Conservation (phyloP, 2,113 vertebrate genomes). For the Passer domesticus region DNA sequence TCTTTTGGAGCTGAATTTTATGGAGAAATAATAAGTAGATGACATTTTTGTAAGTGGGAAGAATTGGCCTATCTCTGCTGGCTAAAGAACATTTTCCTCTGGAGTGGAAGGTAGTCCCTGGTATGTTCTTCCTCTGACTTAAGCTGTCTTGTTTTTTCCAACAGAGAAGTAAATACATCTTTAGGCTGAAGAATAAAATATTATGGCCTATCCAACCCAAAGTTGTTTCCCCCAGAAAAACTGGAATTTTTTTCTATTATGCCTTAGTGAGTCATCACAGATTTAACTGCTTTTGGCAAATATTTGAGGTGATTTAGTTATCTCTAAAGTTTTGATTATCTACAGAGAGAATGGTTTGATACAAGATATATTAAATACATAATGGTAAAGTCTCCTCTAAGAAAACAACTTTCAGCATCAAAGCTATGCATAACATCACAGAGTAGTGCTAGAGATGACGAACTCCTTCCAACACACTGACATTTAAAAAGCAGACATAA, state of each 20-base stretch:
- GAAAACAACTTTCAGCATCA: background rate
- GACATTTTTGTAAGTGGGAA: background rate
- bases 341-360: background rate
- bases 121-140: background rate
- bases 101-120: background rate
- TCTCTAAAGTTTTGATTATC: background rate
- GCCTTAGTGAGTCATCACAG: background rate
- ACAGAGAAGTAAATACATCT: background rate
- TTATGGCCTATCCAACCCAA: background rate
- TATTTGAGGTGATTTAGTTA: background rate
- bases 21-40: constrained; percentile 10
- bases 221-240: background rate
- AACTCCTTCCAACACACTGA: background rate
- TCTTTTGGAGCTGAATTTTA: background rate
- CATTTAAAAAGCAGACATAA: background rate
- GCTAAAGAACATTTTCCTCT: background rate
- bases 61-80: background rate
- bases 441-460: background rate
- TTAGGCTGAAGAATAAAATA: background rate
- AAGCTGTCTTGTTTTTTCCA: background rate
- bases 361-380: background rate
- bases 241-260: background rate
- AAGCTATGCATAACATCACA: background rate
- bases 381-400: background rate
- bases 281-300: background rate